A percentile compares a stretch with the other conserved stretches of the same genome.
Evolutionary conservation across 2,888 invertebrate species (phyloP).

Genomic region (Oscheius sp.): DNA sequence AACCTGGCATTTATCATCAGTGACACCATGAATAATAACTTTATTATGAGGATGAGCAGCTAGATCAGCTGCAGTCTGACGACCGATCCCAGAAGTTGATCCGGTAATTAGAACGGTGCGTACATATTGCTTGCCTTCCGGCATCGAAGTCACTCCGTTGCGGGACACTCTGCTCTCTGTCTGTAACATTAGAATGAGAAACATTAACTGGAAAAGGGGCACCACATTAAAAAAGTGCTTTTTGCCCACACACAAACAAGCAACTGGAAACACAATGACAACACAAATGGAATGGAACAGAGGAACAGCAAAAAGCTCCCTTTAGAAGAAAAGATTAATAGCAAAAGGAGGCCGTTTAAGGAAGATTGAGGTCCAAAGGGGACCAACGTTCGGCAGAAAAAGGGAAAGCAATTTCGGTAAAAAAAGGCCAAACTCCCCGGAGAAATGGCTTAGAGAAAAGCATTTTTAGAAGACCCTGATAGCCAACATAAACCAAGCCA

Average conservation of each 20-base stretch:
- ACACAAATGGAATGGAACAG: background rate
- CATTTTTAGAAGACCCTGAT: constrained; percentile 19
- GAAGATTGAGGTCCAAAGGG: background rate
- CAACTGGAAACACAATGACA: background rate
- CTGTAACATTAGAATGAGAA: background rate
- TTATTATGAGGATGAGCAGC: constrained; percentile 66
- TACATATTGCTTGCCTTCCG: constrained; percentile 31
- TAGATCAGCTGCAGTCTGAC: constrained; percentile 57
- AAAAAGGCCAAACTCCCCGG: background rate
- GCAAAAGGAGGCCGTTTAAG: background rate
- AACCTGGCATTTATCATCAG: constrained; percentile 62
- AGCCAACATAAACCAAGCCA: constrained; percentile 16
- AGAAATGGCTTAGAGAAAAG: background rate
- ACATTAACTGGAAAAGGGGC: background rate
- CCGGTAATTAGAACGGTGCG: constrained; percentile 70
- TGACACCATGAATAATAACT: constrained; percentile 70
- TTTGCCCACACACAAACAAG: background rate
- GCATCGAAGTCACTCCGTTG: constrained; percentile 17
- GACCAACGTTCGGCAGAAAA: background rate
- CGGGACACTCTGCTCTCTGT: background rate
- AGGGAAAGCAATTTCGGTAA: constrained; percentile 24
- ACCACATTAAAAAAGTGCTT: background rate
- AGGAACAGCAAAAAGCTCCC: background rate
- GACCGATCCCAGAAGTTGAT: constrained; percentile 69
- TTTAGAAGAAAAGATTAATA: constrained; percentile 5